These are phyloP conservation scores for Cossypha polioptera DNA, from an alignment of 2,797 vertebrate genomes.

Conservation along the genomic window DNA sequence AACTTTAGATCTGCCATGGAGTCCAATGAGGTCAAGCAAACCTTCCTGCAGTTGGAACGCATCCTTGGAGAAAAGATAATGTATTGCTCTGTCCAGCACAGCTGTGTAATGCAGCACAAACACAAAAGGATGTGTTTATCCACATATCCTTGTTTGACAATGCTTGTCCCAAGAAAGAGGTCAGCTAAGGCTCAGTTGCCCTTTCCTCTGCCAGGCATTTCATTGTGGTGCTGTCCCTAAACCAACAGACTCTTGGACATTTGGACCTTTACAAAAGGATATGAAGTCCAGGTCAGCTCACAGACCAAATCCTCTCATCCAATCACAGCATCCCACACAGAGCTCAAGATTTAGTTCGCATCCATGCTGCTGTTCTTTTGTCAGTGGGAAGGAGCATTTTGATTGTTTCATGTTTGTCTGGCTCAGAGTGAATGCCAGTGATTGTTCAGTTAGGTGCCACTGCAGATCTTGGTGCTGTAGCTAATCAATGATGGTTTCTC, in stretches of 20 bases:
- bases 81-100: background rate
- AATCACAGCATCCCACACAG: background rate
- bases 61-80: background rate
- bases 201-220: background rate
- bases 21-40: background rate
- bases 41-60: accelerated
- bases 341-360: background rate
- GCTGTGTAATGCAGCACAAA: background rate
- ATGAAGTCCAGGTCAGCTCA: constrained; percentile 28
- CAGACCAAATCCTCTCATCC: background rate
- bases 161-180: constrained; percentile 6
- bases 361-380: background rate
- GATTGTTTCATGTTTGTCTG: background rate
- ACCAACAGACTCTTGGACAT: constrained; percentile 3
- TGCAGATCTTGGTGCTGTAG: background rate
- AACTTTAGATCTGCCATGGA: background rate
- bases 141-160: background rate
- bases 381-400: background rate
- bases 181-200: background rate
- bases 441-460: background rate
- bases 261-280: background rate
- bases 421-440: background rate
- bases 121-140: constrained; percentile 25
- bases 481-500: background rate
- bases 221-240: constrained; percentile 23